Evolutionary conservation across 2,888 invertebrate genomes (phyloP).

Genomic region (Barypeithes pellucidus): DNA sequence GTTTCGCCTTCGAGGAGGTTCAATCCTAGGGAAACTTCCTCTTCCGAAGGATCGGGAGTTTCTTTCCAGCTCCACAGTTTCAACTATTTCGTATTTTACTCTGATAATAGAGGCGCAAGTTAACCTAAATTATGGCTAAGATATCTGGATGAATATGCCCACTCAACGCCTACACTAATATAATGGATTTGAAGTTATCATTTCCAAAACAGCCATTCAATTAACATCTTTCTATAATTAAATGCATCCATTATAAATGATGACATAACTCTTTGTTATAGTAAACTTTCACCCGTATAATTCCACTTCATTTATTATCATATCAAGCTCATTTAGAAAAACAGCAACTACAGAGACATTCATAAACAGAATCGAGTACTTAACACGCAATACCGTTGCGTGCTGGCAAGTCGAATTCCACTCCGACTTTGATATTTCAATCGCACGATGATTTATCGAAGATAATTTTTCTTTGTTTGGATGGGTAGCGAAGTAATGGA

Average conservation of each 20-base stretch:
- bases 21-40: too few species aligned
- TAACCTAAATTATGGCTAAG: too few species aligned
- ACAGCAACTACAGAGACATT: constrained; percentile 40
- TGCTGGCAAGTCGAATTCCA: constrained; percentile 37
- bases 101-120: too few species aligned
- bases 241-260: neutral
- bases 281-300: constrained; percentile 1
- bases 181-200: too few species aligned
- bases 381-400: constrained; percentile 44
- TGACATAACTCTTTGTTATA: neutral
- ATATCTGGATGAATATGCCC: too few species aligned
- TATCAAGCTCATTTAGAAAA: constrained; percentile 27
- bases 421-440: constrained; percentile 49
- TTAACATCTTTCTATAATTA: too few species aligned
- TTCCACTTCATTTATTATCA: constrained; percentile 16
- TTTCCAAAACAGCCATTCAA: too few species aligned
- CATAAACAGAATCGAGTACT: constrained; percentile 39
- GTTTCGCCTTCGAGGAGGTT: too few species aligned
- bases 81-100: too few species aligned
- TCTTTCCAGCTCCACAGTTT: too few species aligned
- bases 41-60: too few species aligned
- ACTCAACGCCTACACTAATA: too few species aligned
- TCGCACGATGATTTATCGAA: constrained; percentile 38
- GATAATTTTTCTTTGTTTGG: constrained; percentile 24
- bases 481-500: neutral